Percentiles rank a stretch among this genome's conserved stretches.
phyloP scores from a whole-genome alignment of 2,797 vertebrate genomes.

The Sebastes miniatus region DNA sequence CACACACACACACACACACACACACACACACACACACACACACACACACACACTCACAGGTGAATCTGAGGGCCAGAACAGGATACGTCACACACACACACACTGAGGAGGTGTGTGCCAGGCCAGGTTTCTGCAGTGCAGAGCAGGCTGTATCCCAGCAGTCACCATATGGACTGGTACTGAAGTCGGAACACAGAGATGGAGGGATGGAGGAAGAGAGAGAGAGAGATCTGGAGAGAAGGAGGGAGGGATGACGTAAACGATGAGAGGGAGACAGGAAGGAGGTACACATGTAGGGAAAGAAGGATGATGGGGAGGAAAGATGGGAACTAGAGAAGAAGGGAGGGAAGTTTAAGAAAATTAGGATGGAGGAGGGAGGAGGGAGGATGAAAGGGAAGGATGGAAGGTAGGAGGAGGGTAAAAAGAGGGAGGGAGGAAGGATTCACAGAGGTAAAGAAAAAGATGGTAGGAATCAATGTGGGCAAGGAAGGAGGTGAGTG shows the following conservation, averaged over 20 bases:
- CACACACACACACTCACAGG: conserved; percentile 3
- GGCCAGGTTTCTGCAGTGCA: conserved; percentile 70
- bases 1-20: conserved; percentile 3
- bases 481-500: no score
- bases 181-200: conserved; percentile 58
- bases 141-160: conserved; percentile 80
- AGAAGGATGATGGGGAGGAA: not conserved
- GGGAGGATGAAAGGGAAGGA: not conserved
- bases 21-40: not conserved
- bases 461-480: no score
- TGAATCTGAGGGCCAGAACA: conserved; percentile 50
- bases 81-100: conserved; percentile 11
- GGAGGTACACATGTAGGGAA: not conserved
- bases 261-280: not conserved
- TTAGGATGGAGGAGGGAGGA: not conserved
- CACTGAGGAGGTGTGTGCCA: conserved; percentile 37
- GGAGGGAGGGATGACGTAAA: not conserved
- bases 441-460: not conserved
- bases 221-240: not conserved
- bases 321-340: not conserved
- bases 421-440: not conserved
- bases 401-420: not conserved
- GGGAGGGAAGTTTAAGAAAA: not conserved
- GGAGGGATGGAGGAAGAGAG: not conserved
- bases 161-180: conserved; percentile 81